Base-by-base conservation (phyloP, 30 jellyfish, hydroid and myxozoan genomes). In the Hydra vulgaris region DNA sequence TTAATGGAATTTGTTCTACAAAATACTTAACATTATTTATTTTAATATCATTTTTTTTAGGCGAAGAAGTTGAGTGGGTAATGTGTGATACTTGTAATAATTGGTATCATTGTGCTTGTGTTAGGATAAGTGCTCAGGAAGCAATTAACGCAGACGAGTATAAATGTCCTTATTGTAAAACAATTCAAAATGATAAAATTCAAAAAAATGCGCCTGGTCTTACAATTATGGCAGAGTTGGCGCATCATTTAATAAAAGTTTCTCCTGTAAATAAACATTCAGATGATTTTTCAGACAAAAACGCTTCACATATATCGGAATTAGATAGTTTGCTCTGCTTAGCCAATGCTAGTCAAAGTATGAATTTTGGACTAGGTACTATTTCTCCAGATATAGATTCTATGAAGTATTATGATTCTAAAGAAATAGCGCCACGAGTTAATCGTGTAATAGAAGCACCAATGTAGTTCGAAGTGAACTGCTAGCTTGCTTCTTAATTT, bases 11-110 rank as follows among this genome's bases (percentile, higher is more conserved):
- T n/a, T n/a, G n/a, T n/a, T n/a, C n/a, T n/a, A n/a, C n/a, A n/a
- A n/a, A n/a, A n/a, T n/a, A n/a, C n/a, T n/a, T n/a, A n/a, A n/a
- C n/a, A n/a, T n/a, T n/a, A n/a, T n/a, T n/a, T n/a, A n/a, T n/a
- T n/a, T n/a, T n/a, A n/a, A n/a, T n/a, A n/a, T n/a, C n/a, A n/a
- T n/a, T n/a, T 15, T 16, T 20, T 53, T 69, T 81, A 92, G 99
- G 99, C 25, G 99, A 92, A 26, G 99, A 92, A 71, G 99, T 92
- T 72, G 99, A 95, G 18, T 92, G 99, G 99, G 99, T 92, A 1
- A 96, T 87, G 66, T 92, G 99, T 80, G 99, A 92, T 84, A 86
- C 83, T 18, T 92, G 99, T 89, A 74, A 88, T 61, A 92, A 76
- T 66, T 92, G 99, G 99, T 92, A 87, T 69, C 99, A 92, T 86